Evolutionary conservation across 2,888 invertebrate genomes (phyloP), one percentile per base, ranked within the genome.

Genomic region (Acanthosepion pharaonis): DNA sequence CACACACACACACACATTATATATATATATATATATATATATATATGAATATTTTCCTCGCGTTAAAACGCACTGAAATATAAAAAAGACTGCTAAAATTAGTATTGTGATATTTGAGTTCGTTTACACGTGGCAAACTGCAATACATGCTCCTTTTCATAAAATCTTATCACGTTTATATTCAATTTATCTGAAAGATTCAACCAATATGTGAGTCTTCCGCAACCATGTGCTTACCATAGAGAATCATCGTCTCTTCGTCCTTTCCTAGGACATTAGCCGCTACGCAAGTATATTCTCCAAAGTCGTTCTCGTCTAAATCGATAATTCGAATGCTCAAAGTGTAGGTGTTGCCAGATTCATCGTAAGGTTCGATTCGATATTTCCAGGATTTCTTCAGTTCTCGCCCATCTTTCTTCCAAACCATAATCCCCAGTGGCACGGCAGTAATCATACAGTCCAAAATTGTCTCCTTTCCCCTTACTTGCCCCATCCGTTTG

Each of bases 221-320:
- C 42, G 1, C 20, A 91, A 18, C 5, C 2, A 48, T 9, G 25
- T 4, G 11, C 59, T 94, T 94, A 94, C 94, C 94, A 42, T 94
- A 94, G 20, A 94, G 59, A 42, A 48, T 94, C 94, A 94, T 94
- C 5, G 94, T 94, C 59, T 94, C 94, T 28, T 94, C 55, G 25
- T 94, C 94, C 33, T 33, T 28, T 5, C 94, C 94, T 5, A 64
- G 55, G 42, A 94, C 28, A 64, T 94, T 94, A 6, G 94, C 51
- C 33, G 64, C 94, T 11, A 94, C 59, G 42, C 94, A 94, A 20
- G 94, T 94, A n/a, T 94, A 94, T 42, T 94, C 94, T 94, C 94
- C 94, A 59, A 94, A 94, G 25, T 94, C 94, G 23, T 55, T 33
- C 48, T 94, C 55, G 64, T 94, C 33, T 28, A 94, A 64, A 42